Conservation (phyloP, 2,888 invertebrate species). For the Mesoligia furuncula region DNA sequence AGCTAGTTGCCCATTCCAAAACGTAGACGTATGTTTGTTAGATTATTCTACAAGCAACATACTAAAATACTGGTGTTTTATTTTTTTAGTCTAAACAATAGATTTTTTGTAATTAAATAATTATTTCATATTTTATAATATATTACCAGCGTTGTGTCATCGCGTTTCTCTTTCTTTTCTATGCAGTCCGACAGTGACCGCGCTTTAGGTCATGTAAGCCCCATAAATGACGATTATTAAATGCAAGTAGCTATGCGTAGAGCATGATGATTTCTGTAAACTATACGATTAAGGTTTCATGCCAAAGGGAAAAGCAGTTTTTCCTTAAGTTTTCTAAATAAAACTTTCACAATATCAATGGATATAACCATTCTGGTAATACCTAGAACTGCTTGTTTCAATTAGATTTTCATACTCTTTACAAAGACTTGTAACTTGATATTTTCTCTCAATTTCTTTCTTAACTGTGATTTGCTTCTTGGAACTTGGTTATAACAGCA, state of each 20-base stretch:
- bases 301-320: neutral
- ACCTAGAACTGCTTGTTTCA: neutral
- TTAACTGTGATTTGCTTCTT: neutral
- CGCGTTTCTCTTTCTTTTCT: no score
- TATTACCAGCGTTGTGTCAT: no score
- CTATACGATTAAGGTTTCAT: neutral
- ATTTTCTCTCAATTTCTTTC: neutral
- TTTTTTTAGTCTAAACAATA: no score
- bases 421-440: neutral
- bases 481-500: neutral
- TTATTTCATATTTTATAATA: no score
- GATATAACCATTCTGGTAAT: neutral
- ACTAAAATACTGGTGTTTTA: no score
- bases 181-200: no score
- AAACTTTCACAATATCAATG: slow-evolving; percentile 2
- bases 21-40: no score
- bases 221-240: neutral
- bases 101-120: no score
- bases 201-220: no score
- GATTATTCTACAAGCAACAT: no score
- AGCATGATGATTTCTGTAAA: neutral
- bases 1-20: no score
- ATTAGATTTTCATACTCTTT: neutral
- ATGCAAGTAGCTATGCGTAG: neutral
- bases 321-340: slow-evolving; percentile 3